phyloP scores from a whole-genome alignment of 2,888 invertebrate species.

The Pterostichus madidus region DNA sequence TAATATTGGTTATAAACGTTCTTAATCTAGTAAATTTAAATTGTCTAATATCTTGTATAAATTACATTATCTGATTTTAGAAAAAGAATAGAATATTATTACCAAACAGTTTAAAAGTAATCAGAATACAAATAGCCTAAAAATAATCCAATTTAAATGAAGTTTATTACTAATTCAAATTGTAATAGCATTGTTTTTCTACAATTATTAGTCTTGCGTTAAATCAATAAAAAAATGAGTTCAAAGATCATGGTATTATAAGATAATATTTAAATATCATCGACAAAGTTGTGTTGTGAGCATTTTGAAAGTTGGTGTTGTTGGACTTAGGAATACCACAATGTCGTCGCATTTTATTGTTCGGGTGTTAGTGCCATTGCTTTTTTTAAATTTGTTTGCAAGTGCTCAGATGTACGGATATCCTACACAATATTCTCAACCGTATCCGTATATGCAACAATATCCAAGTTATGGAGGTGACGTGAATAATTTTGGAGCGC shows the following conservation, averaged over 20 bases:
- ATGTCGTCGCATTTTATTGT: constrained; percentile 7
- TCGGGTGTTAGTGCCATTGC: constrained; percentile 33
- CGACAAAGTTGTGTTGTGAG: constrained; percentile 4
- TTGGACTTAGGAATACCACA: not conserved
- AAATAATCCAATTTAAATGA: not conserved
- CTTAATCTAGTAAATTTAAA: too few relatives aligned
- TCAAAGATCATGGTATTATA: constrained; percentile 42
- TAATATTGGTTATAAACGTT: too few relatives aligned
- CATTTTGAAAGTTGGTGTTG: constrained; percentile 21
- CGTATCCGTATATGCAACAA: constrained; percentile 32
- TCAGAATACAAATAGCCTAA: too few relatives aligned
- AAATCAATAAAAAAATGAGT: constrained; percentile 37
- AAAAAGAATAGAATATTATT: too few relatives aligned
- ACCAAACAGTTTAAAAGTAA: too few relatives aligned
- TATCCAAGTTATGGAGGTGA: not conserved
- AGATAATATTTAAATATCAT: constrained; percentile 58
- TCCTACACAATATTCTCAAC: constrained; percentile 7
- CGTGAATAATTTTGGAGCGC: constrained; percentile 2
- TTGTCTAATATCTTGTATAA: too few relatives aligned
- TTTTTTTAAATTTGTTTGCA: constrained; percentile 4
- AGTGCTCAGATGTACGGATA: constrained; percentile 40
- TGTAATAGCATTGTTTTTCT: not conserved
- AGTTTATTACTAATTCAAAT: not conserved
- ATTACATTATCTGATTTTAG: too few relatives aligned
- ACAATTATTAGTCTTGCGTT: constrained; percentile 23